Base-by-base conservation (phyloP, 1,140 invertebrate species). In the Zaprionus nigranus region DNA sequence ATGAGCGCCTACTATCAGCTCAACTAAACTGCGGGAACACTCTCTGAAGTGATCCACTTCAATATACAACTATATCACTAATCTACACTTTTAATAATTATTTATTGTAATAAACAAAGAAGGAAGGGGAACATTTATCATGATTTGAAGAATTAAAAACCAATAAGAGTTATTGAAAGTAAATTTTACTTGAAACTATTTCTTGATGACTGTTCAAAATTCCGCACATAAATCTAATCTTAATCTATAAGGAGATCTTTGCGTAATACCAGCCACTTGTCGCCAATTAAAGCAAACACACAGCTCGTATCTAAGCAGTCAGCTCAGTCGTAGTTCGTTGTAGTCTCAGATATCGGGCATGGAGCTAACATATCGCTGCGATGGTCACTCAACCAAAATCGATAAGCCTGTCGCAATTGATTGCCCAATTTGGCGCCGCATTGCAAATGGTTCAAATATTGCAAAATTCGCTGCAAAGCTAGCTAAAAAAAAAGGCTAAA, bases 1-100 rank as follows among this genome's bases (percentile, higher is more conserved):
- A 91, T 92, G 28, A 82, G 74, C 67, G 91, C 91, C 38, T 92
- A 92, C 24, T 81, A 88, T 58, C 77, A 88, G 24, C 63, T 70
- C 81, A 88, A 88, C 40, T 86, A 38, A 66, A 15, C 12, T 38
- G 4, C 11, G 11, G 30, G 9, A 11, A 11, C 9, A 34, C 30
- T 3, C 3, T 15, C 13, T 38, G 3, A 38, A 46, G 40, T 46
- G n/a, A 11, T 46, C 40, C n/a, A 46, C 40, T 17, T 46, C 40
- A 17, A 2, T 7, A 5, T 26, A 24, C 24, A 26, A 26, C 0
- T 17, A 46, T 46, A 38, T 38, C 13, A 15, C 13, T 38, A 46
- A 46, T 9, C 40, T n/a, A 43, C 40, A 51, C 22, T 51, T 51
- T 22, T 12, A 51, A 51, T 51, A 51, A 51, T 24, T 51, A 51